Evolutionary conservation across 2,888 invertebrate genomes (phyloP), one percentile per base, ranked within the genome.

Genomic region (Cryptus viduatorius): DNA sequence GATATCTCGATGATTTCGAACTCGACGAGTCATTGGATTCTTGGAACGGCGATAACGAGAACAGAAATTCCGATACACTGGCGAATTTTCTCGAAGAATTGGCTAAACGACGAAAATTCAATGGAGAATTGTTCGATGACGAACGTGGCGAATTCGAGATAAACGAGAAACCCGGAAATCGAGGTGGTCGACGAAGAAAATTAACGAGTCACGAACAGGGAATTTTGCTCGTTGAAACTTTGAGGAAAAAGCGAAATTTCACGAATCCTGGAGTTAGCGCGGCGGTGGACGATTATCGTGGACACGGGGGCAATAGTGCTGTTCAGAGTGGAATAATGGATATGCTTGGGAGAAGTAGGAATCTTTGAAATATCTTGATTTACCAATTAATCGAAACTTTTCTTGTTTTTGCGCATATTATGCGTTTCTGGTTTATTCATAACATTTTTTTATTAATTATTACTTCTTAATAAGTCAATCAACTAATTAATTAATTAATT

Each of bases 291-390:
- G 94, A 95, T 10, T 94, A 95, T 82, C 94, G 95, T 16, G 94
- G 94, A 37, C 92, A 94, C 24, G 95, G 95, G 79, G 95, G 95
- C 84, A 96, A 97, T 89, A 85, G 67, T 67, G 82, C 82, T 24
- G 96, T 95, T 85, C 95, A 95, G 86, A 95, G 96, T 89, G 96
- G 97, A 69, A 96, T 98, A 86, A 97, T 97, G 95, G 97, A 97
- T 93, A 96, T 97, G 95, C 94, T 98, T 90, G 97, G 97, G 85
- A 96, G 97, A 96, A 97, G 97, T 97, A 95, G 83, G 92, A 87
- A 56, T 42, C 19, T 48, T 29, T 8, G 8, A 12, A 53, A 37
- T n/a, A 67, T 50, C 65, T 29, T 76, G 50, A 16, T 64, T 75
- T 42, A 29, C 7, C 7, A 4, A 37, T 37, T 37, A 12, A 61